Percentiles rank a stretch among this genome's conserved stretches.
Conservation (phyloP, 2,797 vertebrate species). For the Tokudaia muenninki region DNA sequence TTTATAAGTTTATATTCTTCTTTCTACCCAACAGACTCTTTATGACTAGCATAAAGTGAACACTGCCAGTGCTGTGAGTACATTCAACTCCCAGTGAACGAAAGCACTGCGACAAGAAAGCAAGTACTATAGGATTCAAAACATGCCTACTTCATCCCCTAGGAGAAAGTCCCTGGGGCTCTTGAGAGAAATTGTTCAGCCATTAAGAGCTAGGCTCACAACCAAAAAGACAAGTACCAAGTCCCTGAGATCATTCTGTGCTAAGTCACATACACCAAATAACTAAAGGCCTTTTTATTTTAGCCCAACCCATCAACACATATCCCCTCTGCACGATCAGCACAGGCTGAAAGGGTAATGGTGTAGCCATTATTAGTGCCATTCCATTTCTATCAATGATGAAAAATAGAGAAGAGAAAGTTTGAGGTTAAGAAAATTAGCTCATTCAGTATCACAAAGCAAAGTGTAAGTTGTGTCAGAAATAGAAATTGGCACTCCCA, state of each 20-base stretch:
- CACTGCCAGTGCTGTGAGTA: neutral
- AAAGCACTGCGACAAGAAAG: neutral
- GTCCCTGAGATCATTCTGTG: constrained; percentile 52
- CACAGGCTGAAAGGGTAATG: neutral
- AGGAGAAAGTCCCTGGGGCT: neutral
- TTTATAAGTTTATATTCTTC: neutral
- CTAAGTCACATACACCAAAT: constrained; percentile 51
- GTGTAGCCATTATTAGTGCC: constrained; percentile 6
- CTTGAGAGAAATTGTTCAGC: neutral
- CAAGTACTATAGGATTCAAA: constrained; percentile 41
- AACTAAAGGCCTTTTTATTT: constrained; percentile 33
- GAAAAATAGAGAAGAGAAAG: neutral
- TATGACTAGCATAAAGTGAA: constrained; percentile 16
- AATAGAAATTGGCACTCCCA: neutral
- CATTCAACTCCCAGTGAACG: neutral
- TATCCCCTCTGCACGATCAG: neutral
- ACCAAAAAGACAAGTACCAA: constrained; percentile 37
- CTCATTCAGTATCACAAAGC: neutral
- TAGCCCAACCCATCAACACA: constrained; percentile 52
- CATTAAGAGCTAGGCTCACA: neutral
- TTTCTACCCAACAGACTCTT: neutral
- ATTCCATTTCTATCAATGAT: neutral
- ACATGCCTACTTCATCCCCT: constrained; percentile 27
- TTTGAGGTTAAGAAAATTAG: constrained; percentile 31
- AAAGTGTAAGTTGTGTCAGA: constrained; percentile 22